A percentile compares a stretch with the other conserved stretches of the same genome.
Evolutionary conservation across 2,797 vertebrate species (phyloP).

Genomic region (Bradypodion ventrale): DNA sequence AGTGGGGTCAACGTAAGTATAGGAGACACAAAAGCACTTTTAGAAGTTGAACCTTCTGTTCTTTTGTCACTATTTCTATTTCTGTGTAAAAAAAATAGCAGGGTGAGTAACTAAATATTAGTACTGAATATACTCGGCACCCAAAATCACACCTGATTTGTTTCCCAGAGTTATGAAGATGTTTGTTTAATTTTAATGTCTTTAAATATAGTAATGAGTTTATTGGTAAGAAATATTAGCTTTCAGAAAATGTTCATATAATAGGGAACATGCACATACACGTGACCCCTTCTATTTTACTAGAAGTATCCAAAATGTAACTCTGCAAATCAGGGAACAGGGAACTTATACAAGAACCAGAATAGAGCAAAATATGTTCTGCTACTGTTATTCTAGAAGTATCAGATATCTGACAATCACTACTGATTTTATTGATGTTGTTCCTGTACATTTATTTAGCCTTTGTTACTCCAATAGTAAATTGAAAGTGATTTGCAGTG

Average conservation of each 20-base stretch:
- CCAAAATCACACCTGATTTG: not conserved
- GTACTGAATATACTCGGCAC: not conserved
- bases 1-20: constrained; percentile 98
- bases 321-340: constrained; percentile 44
- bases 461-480: constrained; percentile 75
- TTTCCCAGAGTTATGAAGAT: not conserved
- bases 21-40: not conserved
- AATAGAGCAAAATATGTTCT: constrained; percentile 26
- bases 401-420: constrained; percentile 48
- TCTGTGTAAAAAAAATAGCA: not conserved
- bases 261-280: not conserved
- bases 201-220: not conserved
- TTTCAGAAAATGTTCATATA: not conserved
- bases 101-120: too few relatives aligned
- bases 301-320: constrained; percentile 10
- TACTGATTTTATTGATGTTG: constrained; percentile 65
- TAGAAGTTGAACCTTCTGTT: not conserved
- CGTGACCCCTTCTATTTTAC: not conserved
- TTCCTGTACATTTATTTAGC: constrained; percentile 69
- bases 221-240: not conserved
- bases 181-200: not conserved
- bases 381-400: not conserved
- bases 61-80: not conserved
- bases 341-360: constrained; percentile 37
- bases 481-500: constrained; percentile 71